Conservation (phyloP, 2,888 invertebrate species). For the Pterostichus niger region DNA sequence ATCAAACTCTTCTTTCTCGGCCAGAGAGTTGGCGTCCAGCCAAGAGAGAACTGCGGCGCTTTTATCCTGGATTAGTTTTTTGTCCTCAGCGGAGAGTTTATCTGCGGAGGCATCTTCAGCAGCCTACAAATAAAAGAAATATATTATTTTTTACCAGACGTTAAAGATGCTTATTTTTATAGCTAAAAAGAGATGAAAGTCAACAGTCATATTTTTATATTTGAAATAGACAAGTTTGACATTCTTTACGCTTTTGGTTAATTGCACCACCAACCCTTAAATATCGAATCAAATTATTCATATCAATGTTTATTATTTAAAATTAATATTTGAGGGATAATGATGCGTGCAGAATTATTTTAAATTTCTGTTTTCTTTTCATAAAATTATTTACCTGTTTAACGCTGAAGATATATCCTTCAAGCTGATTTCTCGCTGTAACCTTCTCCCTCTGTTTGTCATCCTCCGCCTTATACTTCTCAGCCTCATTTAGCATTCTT, state of each 20-base stretch:
- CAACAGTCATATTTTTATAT: too few species aligned
- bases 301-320: too few species aligned
- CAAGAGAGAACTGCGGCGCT: slow-evolving; percentile 87
- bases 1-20: slow-evolving; percentile 89
- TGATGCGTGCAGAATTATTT: too few species aligned
- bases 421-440: slow-evolving; percentile 86
- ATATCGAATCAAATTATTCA: too few species aligned
- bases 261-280: too few species aligned
- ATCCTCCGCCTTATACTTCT: slow-evolving; percentile 88
- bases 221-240: too few species aligned
- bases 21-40: slow-evolving; percentile 89
- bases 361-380: too few species aligned
- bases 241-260: too few species aligned
- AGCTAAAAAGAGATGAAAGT: too few species aligned
- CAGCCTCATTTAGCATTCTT: slow-evolving; percentile 89
- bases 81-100: slow-evolving; percentile 86
- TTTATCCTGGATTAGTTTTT: slow-evolving; percentile 83
- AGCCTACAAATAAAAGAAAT: slow-evolving; percentile 77
- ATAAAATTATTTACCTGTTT: slow-evolving; percentile 78
- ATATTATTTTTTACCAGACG: too few species aligned
- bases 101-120: slow-evolving; percentile 82
- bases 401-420: slow-evolving; percentile 86
- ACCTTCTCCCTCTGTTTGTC: slow-evolving; percentile 85
- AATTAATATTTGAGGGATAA: too few species aligned
- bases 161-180: too few species aligned